Evolutionary conservation across 1,140 invertebrate genomes (phyloP).

Genomic region (Mercenaria mercenaria): DNA sequence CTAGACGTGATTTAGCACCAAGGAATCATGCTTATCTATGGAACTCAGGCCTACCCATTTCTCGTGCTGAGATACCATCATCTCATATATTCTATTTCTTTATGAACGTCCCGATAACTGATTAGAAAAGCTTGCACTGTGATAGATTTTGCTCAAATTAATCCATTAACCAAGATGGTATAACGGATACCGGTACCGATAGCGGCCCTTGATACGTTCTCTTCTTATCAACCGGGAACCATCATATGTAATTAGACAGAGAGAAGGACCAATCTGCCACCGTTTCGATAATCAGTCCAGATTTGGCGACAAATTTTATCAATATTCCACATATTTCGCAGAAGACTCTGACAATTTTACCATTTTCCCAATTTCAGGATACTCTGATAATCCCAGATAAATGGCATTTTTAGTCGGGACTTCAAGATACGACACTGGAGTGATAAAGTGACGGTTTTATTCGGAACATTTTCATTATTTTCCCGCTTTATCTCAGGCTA

Average conservation of each 20-base stretch:
- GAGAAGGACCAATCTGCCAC: constrained; percentile 44
- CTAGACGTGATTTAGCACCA: constrained; percentile 61
- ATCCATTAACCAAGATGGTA: constrained; percentile 66
- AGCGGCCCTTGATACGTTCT: constrained; percentile 44
- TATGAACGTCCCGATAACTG: constrained; percentile 65
- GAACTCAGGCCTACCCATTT: constrained; percentile 55
- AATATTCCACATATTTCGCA: constrained; percentile 46
- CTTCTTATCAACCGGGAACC: constrained; percentile 32
- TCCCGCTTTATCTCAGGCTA: constrained; percentile 48
- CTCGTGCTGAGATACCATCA: constrained; percentile 50
- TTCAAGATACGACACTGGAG: constrained; percentile 45
- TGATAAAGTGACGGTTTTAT: constrained; percentile 68
- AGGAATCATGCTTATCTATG: constrained; percentile 56
- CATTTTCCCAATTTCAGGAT: constrained; percentile 61
- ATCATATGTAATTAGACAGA: constrained; percentile 65
- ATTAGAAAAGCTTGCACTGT: constrained; percentile 60
- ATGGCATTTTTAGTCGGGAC: constrained; percentile 61
- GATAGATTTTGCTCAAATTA: constrained; percentile 68
- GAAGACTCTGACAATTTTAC: constrained; percentile 54
- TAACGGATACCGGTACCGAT: constrained; percentile 47
- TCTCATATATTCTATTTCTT: constrained; percentile 63
- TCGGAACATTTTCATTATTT: constrained; percentile 66
- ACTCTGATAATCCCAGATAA: constrained; percentile 59
- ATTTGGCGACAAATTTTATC: constrained; percentile 54
- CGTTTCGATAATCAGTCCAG: constrained; percentile 45